Percentiles rank a stretch among this genome's conserved stretches.
Conservation (phyloP, 2,888 invertebrate species). For the Masnerella sp. region DNA sequence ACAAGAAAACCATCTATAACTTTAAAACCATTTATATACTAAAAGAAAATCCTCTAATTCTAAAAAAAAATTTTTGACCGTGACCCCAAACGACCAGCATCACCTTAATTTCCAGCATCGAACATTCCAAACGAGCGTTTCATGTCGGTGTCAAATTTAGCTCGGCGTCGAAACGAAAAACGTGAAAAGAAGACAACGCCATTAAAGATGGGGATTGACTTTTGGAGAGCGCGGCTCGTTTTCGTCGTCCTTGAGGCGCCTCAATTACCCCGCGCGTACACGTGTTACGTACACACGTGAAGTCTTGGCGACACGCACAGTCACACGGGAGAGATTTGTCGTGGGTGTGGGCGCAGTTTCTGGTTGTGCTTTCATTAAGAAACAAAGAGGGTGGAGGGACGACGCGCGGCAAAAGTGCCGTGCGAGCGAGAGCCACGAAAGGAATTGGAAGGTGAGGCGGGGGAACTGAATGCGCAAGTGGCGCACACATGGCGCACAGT, state of each 20-base stretch:
- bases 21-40: too few relatives aligned
- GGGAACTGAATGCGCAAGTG: slow-evolving; percentile 71
- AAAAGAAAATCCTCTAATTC: too few relatives aligned
- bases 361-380: slow-evolving; percentile 59
- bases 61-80: too few relatives aligned
- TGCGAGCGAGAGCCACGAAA: slow-evolving; percentile 52
- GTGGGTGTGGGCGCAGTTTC: slow-evolving; percentile 57
- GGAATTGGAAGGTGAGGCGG: slow-evolving; percentile 53
- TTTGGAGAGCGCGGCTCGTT: slow-evolving; percentile 27
- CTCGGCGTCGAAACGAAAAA: too few relatives aligned
- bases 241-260: slow-evolving; percentile 49
- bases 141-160: too few relatives aligned
- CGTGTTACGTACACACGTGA: slow-evolving; percentile 53
- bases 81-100: too few relatives aligned
- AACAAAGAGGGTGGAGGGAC: slow-evolving; percentile 57
- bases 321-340: slow-evolving; percentile 39
- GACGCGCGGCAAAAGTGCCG: slow-evolving; percentile 48
- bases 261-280: slow-evolving; percentile 49
- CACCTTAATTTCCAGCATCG: too few relatives aligned
- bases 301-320: slow-evolving; percentile 31
- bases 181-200: too few relatives aligned
- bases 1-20: too few relatives aligned
- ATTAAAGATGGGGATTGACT: slow-evolving; percentile 27
- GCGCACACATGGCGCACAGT: slow-evolving; percentile 77
- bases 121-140: too few relatives aligned